Base-by-base conservation (phyloP, 2,888 invertebrate genomes). In the Calameuta filiformis region DNA sequence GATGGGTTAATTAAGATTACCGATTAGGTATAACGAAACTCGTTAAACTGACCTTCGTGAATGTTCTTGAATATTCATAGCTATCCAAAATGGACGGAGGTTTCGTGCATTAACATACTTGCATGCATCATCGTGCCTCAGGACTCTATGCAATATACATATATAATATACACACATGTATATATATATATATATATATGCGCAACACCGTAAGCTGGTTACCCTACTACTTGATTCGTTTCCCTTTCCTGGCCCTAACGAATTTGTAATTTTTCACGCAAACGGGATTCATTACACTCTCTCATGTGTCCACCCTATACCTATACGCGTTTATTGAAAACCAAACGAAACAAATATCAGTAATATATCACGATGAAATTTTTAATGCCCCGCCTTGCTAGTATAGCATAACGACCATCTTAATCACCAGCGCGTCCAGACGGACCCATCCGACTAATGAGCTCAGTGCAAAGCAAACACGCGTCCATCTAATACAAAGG, bases 401-500 rank as follows among this genome's bases (percentile, higher is more conserved):
- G 83, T 83, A 81, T 82, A 82, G 81, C 83, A 85, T 85, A 86
- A 86, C 85, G 86, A 86, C 83, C 85, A 83, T 86, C 83, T 86
- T 85, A 86, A 86, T 86, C 86, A 85, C 83, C 81, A 80, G 77
- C 79, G 76, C 73, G 81, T 80, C 79, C 79, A 76, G 83, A 77
- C 76, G 74, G 75, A 73, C 79, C 82, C 82, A 79, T 81, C 77
- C 81, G 79, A 80, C 85, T 86, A 86, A 86, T 86, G 86, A 86
- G 85, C 86, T 84, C 85, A 82, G 84, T 85, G 85, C 83, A 86
- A 84, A 86, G 85, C 85, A 85, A 86, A 86, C 85, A 85, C 83
- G 82, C 84, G 81, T 81, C 69, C 77, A 75, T 77, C 79, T 81
- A 81, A 80, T 80, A 81, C 82, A 80, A 82, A 78, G 76, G 69